These are phyloP conservation scores for Sarcophilus harrisii DNA, from an alignment of 2,797 vertebrate genomes.

Conservation along the genomic window DNA sequence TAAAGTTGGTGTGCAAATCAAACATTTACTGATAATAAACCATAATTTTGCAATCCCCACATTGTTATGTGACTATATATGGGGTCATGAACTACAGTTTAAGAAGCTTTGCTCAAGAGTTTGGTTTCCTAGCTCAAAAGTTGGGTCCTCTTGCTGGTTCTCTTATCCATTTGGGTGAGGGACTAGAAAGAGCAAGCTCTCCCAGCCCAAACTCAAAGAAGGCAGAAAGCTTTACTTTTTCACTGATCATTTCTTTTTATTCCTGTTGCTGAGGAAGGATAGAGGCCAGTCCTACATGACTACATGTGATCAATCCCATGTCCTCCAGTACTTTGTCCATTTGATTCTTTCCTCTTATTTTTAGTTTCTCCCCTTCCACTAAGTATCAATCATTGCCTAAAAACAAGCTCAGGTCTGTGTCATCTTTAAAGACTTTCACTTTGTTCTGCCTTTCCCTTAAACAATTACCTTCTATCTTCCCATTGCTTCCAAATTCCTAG, in stretches of 20 bases:
- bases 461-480: background rate
- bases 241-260: background rate
- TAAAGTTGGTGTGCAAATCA: too few species aligned
- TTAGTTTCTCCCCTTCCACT: background rate
- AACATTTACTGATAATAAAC: too few species aligned
- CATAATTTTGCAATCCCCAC: too few species aligned
- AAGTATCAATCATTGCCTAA: background rate
- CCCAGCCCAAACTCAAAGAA: background rate
- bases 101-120: too few species aligned
- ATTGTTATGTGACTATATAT: too few species aligned
- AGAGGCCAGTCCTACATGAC: background rate
- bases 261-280: background rate
- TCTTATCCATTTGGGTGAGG: background rate
- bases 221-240: background rate
- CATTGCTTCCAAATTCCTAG: background rate
- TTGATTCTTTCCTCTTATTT: background rate
- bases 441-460: background rate
- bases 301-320: background rate
- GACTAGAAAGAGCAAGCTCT: background rate
- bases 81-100: too few species aligned
- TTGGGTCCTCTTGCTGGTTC: background rate
- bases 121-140: background rate
- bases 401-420: background rate
- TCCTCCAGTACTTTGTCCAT: background rate
- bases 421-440: background rate